Evolutionary conservation across 92 coral and sea anemone species (phyloP), one percentile per base, ranked within the genome.

Genomic region (Ricordea florida): DNA sequence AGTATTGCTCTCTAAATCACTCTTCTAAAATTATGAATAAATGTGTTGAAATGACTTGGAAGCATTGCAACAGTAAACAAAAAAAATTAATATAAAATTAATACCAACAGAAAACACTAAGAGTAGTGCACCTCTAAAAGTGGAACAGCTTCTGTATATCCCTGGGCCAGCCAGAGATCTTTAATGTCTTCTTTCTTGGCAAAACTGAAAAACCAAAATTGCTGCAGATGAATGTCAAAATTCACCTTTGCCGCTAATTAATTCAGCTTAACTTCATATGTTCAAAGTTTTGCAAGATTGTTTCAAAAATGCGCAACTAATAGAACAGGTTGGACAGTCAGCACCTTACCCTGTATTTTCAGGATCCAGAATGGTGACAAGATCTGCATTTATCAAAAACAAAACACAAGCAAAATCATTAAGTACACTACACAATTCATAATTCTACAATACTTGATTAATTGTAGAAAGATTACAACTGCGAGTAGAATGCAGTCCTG

Each of bases 91-190:
- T n/a, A n/a, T n/a, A n/a, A n/a, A n/a, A n/a, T n/a, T n/a, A n/a
- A n/a, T n/a, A n/a, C n/a, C n/a, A 31, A 57, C 3, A 31, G 35
- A 31, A 21, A 31, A 5, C 3, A 20, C 0, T 40, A 13, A 3
- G 27, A 1, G 21, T 4, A 9, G 7, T 3, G 9, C 81, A 93
- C 98, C 93, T 91, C 79, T 23, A 93, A 44, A 38, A 93, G 57
- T 29, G 84, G 66, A 10, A 93, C 57, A 29, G 98, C 98, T 35
- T 90, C 98, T 26, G 88, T 82, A 22, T 83, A 72, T 51, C 86
- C 98, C 66, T 93, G 97, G 26, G 93, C 93, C 29, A 77, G 62
- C 98, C 98, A 93, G 64, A 91, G 73, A 52, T 93, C 98, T 82
- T 63, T 85, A 50, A 93, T 82, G 70, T 93, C 98, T 34, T 93